Evolutionary conservation across 2,888 invertebrate genomes (phyloP).

Genomic region (Tuberolachnus salignus): DNA sequence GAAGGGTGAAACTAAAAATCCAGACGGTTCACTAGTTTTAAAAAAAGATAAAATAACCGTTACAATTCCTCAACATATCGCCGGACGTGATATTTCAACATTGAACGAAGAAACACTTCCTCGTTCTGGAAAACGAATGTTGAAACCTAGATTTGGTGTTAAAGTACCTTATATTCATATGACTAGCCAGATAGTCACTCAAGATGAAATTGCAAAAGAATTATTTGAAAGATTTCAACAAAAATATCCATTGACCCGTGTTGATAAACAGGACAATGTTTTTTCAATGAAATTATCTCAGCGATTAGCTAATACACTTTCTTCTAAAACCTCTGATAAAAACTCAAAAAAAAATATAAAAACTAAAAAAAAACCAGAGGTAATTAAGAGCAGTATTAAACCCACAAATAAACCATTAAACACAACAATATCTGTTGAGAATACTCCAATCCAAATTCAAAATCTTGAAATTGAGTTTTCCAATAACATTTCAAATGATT

Average conservation of each 20-base stretch:
- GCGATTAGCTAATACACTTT: conserved; percentile 62
- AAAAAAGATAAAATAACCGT: conserved; percentile 40
- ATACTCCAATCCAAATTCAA: conserved; percentile 19
- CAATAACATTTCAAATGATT: conserved; percentile 17
- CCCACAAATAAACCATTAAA: neutral
- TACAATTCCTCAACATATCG: conserved; percentile 61
- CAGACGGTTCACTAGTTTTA: conserved; percentile 12
- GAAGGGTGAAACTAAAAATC: conserved; percentile 20
- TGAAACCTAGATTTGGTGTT: conserved; percentile 64
- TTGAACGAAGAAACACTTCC: conserved; percentile 62
- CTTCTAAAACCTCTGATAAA: conserved; percentile 8
- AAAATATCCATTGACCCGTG: conserved; percentile 62
- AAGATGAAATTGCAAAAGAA: conserved; percentile 67
- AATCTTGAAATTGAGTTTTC: neutral
- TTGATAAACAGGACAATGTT: conserved; percentile 64
- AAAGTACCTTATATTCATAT: conserved; percentile 64
- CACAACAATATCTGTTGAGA: neutral
- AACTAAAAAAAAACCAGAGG: conserved; percentile 1
- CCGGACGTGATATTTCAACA: conserved; percentile 63
- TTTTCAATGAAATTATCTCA: conserved; percentile 67
- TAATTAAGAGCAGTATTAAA: neutral
- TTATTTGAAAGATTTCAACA: conserved; percentile 66
- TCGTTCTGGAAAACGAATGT: conserved; percentile 61
- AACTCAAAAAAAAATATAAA: conserved; percentile 11
- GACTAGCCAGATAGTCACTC: conserved; percentile 67